Evolutionary conservation across 2,113 vertebrate species (phyloP).

Genomic region (Synchiropus splendidus): DNA sequence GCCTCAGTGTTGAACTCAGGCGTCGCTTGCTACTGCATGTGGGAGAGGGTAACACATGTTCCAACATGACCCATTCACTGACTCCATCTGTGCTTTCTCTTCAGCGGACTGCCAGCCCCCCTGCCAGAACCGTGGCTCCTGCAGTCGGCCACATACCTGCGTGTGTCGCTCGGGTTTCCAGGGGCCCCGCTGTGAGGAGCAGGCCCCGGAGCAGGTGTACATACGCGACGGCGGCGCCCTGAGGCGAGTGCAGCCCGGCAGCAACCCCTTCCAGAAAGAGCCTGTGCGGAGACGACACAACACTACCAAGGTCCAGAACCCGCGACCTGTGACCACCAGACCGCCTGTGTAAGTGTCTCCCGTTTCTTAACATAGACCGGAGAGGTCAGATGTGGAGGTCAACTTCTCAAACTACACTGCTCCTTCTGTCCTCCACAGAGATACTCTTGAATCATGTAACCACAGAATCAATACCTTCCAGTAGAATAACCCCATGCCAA

Average conservation of each 20-base stretch:
- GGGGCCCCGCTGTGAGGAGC: constrained; percentile 67
- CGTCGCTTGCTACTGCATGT: constrained; percentile 10
- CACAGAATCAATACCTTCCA: too few relatives aligned
- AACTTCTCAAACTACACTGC: not conserved
- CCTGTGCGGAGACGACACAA: constrained; percentile 49
- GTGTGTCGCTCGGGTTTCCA: constrained; percentile 73
- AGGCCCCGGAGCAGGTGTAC: constrained; percentile 72
- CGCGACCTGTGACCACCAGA: constrained; percentile 47
- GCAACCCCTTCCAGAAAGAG: constrained; percentile 49
- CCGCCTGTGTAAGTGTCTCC: constrained; percentile 56
- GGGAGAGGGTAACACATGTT: constrained; percentile 15
- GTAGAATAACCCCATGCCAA: too few relatives aligned
- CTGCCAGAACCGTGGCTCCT: constrained; percentile 73
- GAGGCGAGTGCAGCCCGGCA: constrained; percentile 51
- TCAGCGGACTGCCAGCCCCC: constrained; percentile 72
- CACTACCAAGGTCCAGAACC: constrained; percentile 39
- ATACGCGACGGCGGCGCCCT: constrained; percentile 54
- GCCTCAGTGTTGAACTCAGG: constrained; percentile 21
- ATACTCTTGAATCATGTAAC: too few relatives aligned
- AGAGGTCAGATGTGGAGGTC: too few relatives aligned
- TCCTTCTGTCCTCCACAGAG: too few relatives aligned
- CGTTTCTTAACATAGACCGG: constrained; percentile 10
- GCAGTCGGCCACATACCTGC: constrained; percentile 70
- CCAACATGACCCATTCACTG: constrained; percentile 32
- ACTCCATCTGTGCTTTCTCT: constrained; percentile 43